Evolutionary conservation across 2,888 invertebrate species (phyloP).

Genomic region (Schrankia costaestrigalis): DNA sequence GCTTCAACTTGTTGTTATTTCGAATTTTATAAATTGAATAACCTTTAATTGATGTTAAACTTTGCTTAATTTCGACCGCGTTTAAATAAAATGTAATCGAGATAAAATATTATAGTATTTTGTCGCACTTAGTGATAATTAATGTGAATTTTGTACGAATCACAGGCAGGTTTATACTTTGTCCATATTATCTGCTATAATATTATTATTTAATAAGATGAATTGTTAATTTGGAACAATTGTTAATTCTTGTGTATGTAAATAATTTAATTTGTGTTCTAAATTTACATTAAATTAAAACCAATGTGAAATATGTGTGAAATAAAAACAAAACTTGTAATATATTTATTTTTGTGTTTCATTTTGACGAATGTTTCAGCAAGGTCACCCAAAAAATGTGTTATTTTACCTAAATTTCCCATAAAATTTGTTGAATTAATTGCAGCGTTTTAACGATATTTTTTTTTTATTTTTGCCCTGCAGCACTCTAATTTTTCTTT

Average conservation of each 20-base stretch:
- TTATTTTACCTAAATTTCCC: too few relatives aligned
- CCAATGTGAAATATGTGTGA: slow-evolving; percentile 76
- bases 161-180: slow-evolving; percentile 16
- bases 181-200: slow-evolving; percentile 29
- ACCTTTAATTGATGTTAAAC: slow-evolving; percentile 15
- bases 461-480: too few relatives aligned
- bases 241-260: slow-evolving; percentile 75
- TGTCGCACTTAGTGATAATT: slow-evolving; percentile 29
- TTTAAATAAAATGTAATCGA: slow-evolving; percentile 12
- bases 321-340: slow-evolving; percentile 77
- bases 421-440: too few relatives aligned
- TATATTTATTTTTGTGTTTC: slow-evolving; percentile 53
- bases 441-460: too few relatives aligned
- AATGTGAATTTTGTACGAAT: slow-evolving; percentile 13
- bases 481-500: too few relatives aligned
- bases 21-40: slow-evolving; percentile 8
- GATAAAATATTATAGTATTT: slow-evolving; percentile 15
- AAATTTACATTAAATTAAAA: slow-evolving; percentile 58
- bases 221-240: slow-evolving; percentile 68
- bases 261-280: slow-evolving; percentile 72
- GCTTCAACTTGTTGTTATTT: slow-evolving; percentile 6
- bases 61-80: slow-evolving; percentile 21
- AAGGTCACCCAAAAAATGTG: too few relatives aligned
- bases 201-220: slow-evolving; percentile 53
- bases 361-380: slow-evolving; percentile 13